Evolutionary conservation across 2,797 vertebrate genomes (phyloP).

Genomic region (Danio aesculapii): DNA sequence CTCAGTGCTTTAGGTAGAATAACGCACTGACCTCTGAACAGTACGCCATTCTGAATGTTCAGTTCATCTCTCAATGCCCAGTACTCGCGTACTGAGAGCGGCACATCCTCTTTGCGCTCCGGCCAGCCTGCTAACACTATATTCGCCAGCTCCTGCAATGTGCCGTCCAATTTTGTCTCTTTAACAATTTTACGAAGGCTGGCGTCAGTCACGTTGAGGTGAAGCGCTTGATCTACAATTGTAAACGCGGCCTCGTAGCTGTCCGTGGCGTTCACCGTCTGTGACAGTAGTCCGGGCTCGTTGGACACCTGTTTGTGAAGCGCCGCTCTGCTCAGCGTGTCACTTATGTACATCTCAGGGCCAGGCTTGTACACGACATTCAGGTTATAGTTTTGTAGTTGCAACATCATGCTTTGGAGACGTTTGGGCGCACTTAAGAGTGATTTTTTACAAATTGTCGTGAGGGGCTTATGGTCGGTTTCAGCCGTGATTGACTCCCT

Average conservation of each 20-base stretch:
- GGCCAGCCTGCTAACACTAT: not conserved
- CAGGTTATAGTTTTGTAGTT: not conserved
- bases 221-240: not conserved
- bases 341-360: not conserved
- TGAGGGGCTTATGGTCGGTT: too few relatives aligned
- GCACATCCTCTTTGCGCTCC: not conserved
- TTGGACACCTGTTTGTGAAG: not conserved
- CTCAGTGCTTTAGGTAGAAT: slow-evolving; percentile 13
- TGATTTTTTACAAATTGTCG: too few relatives aligned
- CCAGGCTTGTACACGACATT: not conserved
- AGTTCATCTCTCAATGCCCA: slow-evolving; percentile 15
- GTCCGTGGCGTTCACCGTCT: not conserved
- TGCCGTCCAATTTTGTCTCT: not conserved
- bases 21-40: slow-evolving; percentile 14
- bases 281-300: not conserved
- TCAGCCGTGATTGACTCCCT: too few relatives aligned
- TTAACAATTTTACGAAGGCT: not conserved
- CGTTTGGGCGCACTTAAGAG: not conserved
- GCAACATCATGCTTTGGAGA: not conserved
- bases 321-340: slow-evolving; percentile 13
- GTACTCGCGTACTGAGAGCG: not conserved
- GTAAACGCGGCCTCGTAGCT: not conserved
- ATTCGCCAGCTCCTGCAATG: not conserved
- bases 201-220: not conserved
- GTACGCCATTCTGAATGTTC: slow-evolving; percentile 1